A percentile compares a stretch with the other conserved stretches of the same genome.
These are phyloP conservation scores for Festucalex cinctus DNA, from an alignment of 2,113 vertebrate genomes.

Conservation along the genomic window DNA sequence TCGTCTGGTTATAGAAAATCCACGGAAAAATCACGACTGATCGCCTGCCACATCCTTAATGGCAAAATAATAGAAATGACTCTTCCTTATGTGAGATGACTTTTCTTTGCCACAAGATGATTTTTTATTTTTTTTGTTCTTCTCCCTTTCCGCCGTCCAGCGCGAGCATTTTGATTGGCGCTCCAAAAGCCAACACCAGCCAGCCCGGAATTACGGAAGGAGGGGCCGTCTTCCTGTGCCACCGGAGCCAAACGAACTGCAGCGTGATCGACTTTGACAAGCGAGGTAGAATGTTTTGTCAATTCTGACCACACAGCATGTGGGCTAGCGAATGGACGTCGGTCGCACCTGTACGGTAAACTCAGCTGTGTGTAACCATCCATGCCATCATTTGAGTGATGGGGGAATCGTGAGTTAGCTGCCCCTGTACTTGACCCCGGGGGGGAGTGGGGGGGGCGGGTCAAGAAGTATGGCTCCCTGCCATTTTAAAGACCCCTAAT, in stretches of 20 bases:
- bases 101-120: neutral
- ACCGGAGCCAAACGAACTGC: conserved; percentile 72
- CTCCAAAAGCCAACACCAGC: conserved; percentile 85
- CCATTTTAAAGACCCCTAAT: conserved; percentile 19
- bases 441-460: too few species aligned
- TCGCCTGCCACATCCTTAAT: neutral
- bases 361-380: conserved; percentile 25
- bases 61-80: neutral
- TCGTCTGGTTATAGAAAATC: neutral
- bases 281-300: conserved; percentile 69
- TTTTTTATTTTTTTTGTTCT: too few species aligned
- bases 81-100: neutral
- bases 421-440: conserved; percentile 27
- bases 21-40: neutral
- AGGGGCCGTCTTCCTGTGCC: conserved; percentile 83
- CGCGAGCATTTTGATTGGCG: conserved; percentile 82
- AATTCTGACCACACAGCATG: neutral
- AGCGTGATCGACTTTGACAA: conserved; percentile 77
- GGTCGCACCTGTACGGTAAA: conserved; percentile 21
- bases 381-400: conserved; percentile 26
- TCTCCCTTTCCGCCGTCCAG: conserved; percentile 51
- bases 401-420: conserved; percentile 22
- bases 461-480: conserved; percentile 34
- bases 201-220: conserved; percentile 78
- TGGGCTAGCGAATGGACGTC: too few species aligned